phyloP scores from a whole-genome alignment of 2,113 vertebrate species.

The Murina feae region DNA sequence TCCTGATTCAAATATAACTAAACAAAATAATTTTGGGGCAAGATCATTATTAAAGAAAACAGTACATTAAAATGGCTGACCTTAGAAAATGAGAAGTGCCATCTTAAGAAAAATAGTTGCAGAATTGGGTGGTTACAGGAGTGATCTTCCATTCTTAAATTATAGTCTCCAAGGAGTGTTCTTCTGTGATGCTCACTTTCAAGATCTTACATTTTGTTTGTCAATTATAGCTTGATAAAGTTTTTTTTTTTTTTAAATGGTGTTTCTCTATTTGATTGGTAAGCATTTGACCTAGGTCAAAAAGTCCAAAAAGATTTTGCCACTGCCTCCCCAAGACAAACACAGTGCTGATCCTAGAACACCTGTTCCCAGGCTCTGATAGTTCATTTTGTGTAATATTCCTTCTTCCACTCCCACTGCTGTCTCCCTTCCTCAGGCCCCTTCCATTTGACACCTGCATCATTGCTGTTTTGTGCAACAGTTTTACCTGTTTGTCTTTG shows the following conservation, averaged over 20 bases:
- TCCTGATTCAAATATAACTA: neutral
- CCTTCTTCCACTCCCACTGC: neutral
- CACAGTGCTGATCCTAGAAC: neutral
- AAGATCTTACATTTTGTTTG: neutral
- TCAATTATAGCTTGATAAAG: neutral
- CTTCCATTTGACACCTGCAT: neutral
- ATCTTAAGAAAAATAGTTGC: neutral
- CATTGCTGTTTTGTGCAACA: neutral
- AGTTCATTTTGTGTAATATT: neutral
- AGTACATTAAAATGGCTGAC: neutral
- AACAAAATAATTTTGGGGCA: neutral
- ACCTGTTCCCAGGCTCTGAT: neutral
- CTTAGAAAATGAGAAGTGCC: neutral
- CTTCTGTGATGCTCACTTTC: neutral
- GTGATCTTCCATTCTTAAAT: neutral
- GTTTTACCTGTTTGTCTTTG: neutral
- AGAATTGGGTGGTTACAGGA: neutral
- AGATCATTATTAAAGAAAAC: neutral
- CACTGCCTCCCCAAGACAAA: neutral
- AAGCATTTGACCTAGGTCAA: neutral
- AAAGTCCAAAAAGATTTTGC: neutral
- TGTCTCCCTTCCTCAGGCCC: neutral
- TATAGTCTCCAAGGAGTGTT: neutral
- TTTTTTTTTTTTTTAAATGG: too few species aligned
- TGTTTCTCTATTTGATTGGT: neutral